phyloP scores from a whole-genome alignment of 2,888 invertebrate genomes.

The Torymus tubicola region DNA sequence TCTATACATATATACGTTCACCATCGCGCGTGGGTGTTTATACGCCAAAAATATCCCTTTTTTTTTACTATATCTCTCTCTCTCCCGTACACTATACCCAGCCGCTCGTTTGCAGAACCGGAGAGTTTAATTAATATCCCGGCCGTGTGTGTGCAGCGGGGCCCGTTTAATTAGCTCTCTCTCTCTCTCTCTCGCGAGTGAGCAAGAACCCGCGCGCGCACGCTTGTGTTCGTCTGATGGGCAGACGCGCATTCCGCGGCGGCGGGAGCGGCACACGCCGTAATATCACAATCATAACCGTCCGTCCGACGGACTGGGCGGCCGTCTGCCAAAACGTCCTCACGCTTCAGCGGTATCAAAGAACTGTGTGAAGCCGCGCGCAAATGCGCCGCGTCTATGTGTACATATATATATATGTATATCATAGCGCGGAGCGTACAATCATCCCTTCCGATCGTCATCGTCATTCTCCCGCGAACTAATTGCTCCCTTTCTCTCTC shows the following conservation, averaged over 20 bases:
- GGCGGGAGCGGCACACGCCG: constrained; percentile 68
- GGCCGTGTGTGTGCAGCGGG: constrained; percentile 66
- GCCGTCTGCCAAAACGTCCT: constrained; percentile 72
- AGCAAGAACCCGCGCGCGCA: too few relatives aligned
- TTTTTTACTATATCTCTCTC: constrained; percentile 4
- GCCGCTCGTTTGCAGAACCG: constrained; percentile 18
- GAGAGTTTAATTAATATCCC: constrained; percentile 75
- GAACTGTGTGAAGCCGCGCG: constrained; percentile 63
- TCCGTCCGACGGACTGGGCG: constrained; percentile 64
- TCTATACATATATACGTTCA: too few relatives aligned
- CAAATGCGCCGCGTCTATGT: background rate
- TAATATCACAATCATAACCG: constrained; percentile 76
- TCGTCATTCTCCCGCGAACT: constrained; percentile 48
- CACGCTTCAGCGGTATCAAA: constrained; percentile 76
- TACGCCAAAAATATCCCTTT: background rate
- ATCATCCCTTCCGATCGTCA: constrained; percentile 51
- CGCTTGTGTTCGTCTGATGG: too few relatives aligned
- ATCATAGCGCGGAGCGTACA: background rate
- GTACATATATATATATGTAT: too few relatives aligned
- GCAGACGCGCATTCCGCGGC: constrained; percentile 71
- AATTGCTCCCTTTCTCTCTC: constrained; percentile 35
- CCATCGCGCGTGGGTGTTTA: background rate
- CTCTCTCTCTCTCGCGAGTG: too few relatives aligned
- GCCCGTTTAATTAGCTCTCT: constrained; percentile 74
- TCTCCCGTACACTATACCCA: background rate